Percentiles rank a stretch among this genome's conserved stretches.
These are phyloP conservation scores for Mus spicilegus DNA, from an alignment of 2,113 vertebrate genomes.

Conservation along the genomic window DNA sequence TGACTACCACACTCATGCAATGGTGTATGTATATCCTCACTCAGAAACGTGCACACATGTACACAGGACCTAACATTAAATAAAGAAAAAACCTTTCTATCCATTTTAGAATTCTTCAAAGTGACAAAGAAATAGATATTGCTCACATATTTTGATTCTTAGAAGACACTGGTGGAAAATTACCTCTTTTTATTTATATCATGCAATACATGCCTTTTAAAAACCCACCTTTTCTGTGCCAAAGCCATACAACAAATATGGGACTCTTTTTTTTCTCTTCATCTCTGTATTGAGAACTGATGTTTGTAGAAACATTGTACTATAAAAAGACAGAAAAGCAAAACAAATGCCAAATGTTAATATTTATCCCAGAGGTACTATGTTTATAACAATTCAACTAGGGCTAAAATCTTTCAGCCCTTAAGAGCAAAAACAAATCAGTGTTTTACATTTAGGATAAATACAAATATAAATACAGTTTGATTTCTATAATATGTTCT, in stretches of 20 bases:
- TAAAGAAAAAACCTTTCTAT: neutral
- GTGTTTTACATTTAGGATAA: conserved; percentile 41
- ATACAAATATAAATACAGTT: conserved; percentile 29
- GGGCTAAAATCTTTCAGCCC: neutral
- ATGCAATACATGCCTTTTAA: conserved; percentile 6
- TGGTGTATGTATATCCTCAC: neutral
- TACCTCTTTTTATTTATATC: conserved; percentile 16
- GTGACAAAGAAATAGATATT: neutral
- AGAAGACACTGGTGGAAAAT: conserved; percentile 28
- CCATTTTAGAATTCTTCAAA: conserved; percentile 43
- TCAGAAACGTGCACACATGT: neutral
- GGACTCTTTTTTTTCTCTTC: neutral
- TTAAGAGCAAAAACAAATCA: conserved; percentile 7
- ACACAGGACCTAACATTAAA: neutral
- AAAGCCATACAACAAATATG: conserved; percentile 6
- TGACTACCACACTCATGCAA: neutral
- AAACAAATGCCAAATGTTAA: conserved; percentile 3
- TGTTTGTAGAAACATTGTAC: neutral
- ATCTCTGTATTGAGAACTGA: conserved; percentile 24
- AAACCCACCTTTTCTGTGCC: neutral
- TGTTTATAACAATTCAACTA: conserved; percentile 16
- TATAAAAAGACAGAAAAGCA: conserved; percentile 14
- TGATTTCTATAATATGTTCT: neutral
- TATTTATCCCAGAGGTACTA: conserved; percentile 18
- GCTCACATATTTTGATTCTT: conserved; percentile 26